A percentile compares a stretch with the other conserved stretches of the same genome.
phyloP scores from a whole-genome alignment of 1,140 invertebrate species.

The Kradibia gibbosae region DNA sequence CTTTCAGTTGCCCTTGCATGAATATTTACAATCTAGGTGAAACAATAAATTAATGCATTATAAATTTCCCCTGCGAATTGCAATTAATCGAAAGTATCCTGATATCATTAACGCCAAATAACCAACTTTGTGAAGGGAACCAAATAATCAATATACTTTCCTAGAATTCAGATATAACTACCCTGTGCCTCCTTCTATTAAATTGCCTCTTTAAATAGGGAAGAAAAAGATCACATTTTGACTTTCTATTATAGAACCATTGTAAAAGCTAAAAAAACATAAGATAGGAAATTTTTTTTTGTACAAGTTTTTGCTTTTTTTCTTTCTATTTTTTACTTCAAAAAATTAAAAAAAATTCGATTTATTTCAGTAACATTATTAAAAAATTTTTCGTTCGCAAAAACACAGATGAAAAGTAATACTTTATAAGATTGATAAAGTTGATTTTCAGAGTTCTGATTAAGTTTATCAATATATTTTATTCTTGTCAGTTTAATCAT shows the following conservation, averaged over 20 bases:
- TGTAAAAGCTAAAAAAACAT: not conserved
- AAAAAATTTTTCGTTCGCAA: not conserved
- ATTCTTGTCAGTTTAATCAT: no score
- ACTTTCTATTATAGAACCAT: not conserved
- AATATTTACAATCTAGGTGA: not conserved
- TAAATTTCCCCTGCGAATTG: not conserved
- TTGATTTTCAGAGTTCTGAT: not conserved
- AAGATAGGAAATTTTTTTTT: not conserved
- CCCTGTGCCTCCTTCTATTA: not conserved
- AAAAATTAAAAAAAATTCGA: not conserved
- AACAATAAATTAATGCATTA: not conserved
- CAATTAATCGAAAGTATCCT: not conserved
- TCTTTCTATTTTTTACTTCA: not conserved
- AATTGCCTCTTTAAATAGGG: not conserved
- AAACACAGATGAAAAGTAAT: not conserved
- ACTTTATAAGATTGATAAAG: not conserved
- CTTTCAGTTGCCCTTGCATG: no score
- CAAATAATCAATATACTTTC: constrained; percentile 12
- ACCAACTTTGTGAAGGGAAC: not conserved
- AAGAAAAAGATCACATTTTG: not conserved
- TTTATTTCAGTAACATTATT: not conserved
- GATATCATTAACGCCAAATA: constrained; percentile 7
- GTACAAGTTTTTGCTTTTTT: not conserved
- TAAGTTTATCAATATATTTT: no score
- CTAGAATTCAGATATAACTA: not conserved